These are phyloP conservation scores for Coelopa frigida DNA, from an alignment of 1,140 invertebrate species.

Conservation along the genomic window DNA sequence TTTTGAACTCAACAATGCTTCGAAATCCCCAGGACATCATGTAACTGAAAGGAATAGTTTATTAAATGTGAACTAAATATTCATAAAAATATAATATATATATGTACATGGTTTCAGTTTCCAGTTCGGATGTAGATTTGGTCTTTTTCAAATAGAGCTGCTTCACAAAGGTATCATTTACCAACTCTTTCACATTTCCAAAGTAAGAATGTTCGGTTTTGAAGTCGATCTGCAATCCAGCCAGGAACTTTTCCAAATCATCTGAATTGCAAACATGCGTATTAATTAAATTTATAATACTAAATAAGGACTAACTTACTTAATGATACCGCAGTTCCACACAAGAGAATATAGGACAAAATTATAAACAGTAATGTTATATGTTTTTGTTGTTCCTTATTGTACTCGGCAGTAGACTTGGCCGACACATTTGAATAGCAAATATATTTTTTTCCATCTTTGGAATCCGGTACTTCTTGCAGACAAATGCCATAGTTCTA, in stretches of 20 bases:
- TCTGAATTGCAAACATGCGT: conserved; percentile 3
- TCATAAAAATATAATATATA: not conserved
- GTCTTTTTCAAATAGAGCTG: conserved; percentile 34
- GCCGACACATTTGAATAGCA: conserved; percentile 5
- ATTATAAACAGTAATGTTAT: conserved; percentile 24
- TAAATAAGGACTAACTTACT: not conserved
- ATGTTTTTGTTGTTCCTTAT: conserved; percentile 8
- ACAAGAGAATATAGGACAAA: conserved; percentile 30
- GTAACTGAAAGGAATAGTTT: conserved; percentile 4
- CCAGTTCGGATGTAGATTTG: conserved; percentile 8
- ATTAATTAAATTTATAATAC: not conserved
- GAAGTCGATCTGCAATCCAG: conserved; percentile 18
- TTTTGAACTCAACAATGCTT: conserved; percentile 8
- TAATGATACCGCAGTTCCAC: conserved; percentile 20
- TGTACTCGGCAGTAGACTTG: conserved; percentile 1
- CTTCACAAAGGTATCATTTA: conserved; percentile 35
- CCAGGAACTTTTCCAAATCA: conserved; percentile 22
- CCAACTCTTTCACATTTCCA: conserved; percentile 23
- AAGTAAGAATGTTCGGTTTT: conserved; percentile 31
- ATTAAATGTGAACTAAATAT: not conserved
- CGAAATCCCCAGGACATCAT: conserved; percentile 12
- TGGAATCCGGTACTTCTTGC: conserved; percentile 6
- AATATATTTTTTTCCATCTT: conserved; percentile 7
- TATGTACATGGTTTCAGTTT: conserved; percentile 10
- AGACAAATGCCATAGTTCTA: conserved; percentile 11